Percentiles rank a stretch among this genome's conserved stretches.
Conservation (phyloP, 2,888 invertebrate species). For the Pollenia labialis region DNA sequence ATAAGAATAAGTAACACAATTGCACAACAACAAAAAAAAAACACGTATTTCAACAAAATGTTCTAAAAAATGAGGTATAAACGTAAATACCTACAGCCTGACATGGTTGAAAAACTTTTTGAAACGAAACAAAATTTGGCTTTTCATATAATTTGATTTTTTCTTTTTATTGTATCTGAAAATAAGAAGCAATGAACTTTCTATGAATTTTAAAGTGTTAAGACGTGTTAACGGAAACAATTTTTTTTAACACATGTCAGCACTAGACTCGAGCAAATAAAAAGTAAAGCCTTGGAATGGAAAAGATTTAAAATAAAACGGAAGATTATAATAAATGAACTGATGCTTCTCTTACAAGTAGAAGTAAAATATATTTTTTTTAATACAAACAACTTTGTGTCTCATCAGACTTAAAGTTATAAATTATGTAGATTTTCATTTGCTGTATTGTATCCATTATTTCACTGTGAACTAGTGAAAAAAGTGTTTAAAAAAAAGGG, state of each 20-base stretch:
- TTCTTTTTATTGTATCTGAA: neutral
- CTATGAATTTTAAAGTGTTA: conserved; percentile 1
- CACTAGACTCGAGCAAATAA: neutral
- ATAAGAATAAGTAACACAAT: too few species aligned
- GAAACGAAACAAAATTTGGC: too few species aligned
- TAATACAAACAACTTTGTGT: neutral
- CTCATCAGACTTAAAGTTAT: conserved; percentile 18
- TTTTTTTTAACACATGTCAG: neutral
- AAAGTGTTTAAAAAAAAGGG: too few species aligned
- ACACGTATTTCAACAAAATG: too few species aligned
- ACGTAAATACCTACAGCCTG: neutral
- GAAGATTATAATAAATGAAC: neutral
- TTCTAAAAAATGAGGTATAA: neutral
- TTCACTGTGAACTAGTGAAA: too few species aligned
- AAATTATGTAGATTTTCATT: conserved; percentile 7
- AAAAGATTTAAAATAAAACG: neutral
- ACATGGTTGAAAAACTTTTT: neutral
- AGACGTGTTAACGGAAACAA: conserved; percentile 8
- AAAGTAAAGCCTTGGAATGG: neutral
- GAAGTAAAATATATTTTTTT: neutral
- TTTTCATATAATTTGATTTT: neutral
- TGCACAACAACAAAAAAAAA: neutral
- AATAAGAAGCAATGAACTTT: conserved; percentile 5
- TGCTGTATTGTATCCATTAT: neutral
- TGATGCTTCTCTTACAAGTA: neutral